Conservation (phyloP, 2,113 vertebrate species). For the Pelusios castaneus region DNA sequence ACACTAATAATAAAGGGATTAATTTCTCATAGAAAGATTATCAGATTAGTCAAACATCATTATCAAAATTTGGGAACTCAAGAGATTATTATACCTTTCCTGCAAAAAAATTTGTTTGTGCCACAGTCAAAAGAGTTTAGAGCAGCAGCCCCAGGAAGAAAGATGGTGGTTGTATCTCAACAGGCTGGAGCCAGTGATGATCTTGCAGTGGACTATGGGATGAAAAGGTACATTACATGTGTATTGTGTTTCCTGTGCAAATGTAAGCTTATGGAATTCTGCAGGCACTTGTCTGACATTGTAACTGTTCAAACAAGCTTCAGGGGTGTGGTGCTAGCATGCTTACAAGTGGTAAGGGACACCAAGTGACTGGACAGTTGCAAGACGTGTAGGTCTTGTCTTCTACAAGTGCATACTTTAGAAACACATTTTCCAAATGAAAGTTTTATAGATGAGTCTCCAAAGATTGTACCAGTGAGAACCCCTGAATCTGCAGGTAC, state of each 20-base stretch:
- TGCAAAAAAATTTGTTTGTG: neutral
- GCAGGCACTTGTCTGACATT: slow-evolving; percentile 65
- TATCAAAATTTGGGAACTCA: slow-evolving; percentile 14
- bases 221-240: slow-evolving; percentile 3
- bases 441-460: neutral
- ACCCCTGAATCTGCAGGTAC: neutral
- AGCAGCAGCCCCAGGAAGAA: slow-evolving; percentile 49
- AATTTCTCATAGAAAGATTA: slow-evolving; percentile 10
- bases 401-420: neutral
- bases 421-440: neutral
- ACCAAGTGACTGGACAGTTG: neutral
- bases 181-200: neutral
- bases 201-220: slow-evolving; percentile 36
- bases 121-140: neutral
- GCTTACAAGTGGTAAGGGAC: slow-evolving; percentile 19
- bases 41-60: neutral
- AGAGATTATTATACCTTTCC: slow-evolving; percentile 22
- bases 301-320: slow-evolving; percentile 56
- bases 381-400: neutral
- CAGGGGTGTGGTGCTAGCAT: slow-evolving; percentile 1
- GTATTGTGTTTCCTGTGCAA: neutral
- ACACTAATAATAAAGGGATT: slow-evolving; percentile 4
- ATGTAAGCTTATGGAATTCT: slow-evolving; percentile 46
- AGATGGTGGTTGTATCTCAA: slow-evolving; percentile 14
- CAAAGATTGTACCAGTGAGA: neutral